phyloP scores from a whole-genome alignment of 2,113 vertebrate species.

The Bubo blakistoni region DNA sequence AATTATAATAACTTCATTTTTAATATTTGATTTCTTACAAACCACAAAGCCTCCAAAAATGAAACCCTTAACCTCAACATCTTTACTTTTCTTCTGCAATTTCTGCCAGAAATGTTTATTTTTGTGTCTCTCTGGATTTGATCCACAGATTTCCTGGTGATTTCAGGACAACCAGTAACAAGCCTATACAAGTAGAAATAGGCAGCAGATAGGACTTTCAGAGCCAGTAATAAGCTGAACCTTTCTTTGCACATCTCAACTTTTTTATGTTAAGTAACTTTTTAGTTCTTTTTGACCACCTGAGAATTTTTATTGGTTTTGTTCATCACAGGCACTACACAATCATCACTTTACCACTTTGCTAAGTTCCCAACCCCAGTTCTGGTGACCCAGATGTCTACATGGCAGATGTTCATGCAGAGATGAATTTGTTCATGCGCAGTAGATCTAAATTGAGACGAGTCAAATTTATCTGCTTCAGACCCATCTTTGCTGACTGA shows the following conservation, averaged over 20 bases:
- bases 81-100: accelerated
- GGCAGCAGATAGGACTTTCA: background rate
- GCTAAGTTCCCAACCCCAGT: background rate
- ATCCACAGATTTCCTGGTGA: background rate
- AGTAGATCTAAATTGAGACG: background rate
- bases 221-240: background rate
- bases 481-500: background rate
- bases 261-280: background rate
- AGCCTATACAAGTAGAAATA: background rate
- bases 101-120: background rate
- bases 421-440: background rate
- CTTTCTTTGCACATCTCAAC: background rate
- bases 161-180: background rate
- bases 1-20: background rate
- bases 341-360: background rate
- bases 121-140: background rate
- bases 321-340: background rate
- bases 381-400: background rate
- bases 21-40: background rate
- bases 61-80: accelerated
- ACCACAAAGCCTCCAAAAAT: background rate
- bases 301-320: background rate
- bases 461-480: background rate
- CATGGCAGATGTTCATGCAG: background rate
- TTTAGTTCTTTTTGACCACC: background rate